phyloP scores from a whole-genome alignment of 2,888 invertebrate genomes.

The Sacculina carcini region DNA sequence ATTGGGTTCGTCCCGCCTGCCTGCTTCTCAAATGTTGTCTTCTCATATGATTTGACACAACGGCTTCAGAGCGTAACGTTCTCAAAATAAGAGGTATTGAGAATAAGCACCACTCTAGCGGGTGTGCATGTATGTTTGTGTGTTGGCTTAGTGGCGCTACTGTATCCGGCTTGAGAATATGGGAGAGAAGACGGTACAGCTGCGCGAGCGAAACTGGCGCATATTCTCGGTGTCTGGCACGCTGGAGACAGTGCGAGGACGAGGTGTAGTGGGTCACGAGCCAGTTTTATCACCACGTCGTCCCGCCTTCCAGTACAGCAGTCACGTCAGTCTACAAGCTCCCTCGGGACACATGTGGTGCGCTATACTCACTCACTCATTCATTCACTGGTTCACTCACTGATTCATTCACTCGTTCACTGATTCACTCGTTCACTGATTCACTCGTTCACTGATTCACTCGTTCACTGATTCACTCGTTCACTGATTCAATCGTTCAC shows the following conservation, averaged over 20 bases:
- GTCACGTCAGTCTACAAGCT: slow-evolving; percentile 85
- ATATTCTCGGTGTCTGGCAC: slow-evolving; percentile 72
- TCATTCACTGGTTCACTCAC: too few species aligned
- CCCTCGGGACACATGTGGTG: slow-evolving; percentile 96
- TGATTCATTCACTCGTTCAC: too few species aligned
- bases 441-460: neutral
- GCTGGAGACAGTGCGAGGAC: slow-evolving; percentile 62
- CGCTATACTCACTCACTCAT: slow-evolving; percentile 17
- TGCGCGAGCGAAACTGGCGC: slow-evolving; percentile 91
- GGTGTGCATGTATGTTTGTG: neutral
- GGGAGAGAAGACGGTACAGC: slow-evolving; percentile 59
- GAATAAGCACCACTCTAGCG: too few species aligned
- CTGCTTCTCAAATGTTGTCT: too few species aligned
- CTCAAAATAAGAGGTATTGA: too few species aligned
- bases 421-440: neutral
- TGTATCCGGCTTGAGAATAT: slow-evolving; percentile 89
- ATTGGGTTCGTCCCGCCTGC: slow-evolving; percentile 38
- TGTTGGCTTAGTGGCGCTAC: slow-evolving; percentile 62
- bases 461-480: too few species aligned
- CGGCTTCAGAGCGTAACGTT: too few species aligned
- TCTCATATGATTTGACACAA: neutral
- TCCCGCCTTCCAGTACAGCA: slow-evolving; percentile 93
- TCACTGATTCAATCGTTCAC: too few species aligned
- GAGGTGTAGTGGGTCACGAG: slow-evolving; percentile 95
- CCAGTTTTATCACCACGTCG: slow-evolving; percentile 59